Conservation (phyloP, 2,797 vertebrate genomes). For the Anas bernieri region DNA sequence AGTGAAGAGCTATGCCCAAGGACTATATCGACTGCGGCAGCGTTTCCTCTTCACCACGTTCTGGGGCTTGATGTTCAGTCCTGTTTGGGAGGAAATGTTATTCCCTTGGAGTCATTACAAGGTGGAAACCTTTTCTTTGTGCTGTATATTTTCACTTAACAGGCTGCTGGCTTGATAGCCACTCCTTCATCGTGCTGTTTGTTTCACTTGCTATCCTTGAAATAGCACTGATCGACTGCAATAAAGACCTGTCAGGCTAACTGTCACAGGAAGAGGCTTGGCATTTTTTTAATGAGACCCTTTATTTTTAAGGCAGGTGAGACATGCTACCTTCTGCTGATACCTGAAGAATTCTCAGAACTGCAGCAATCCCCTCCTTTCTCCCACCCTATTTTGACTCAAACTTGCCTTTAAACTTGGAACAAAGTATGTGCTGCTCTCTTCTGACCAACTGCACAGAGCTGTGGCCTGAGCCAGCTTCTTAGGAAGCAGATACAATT, state of each 20-base stretch:
- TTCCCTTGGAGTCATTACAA: neutral
- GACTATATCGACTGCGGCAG: neutral
- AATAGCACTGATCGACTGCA: neutral
- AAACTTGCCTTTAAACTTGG: neutral
- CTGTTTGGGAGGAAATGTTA: neutral
- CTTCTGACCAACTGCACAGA: neutral
- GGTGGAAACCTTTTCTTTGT: neutral
- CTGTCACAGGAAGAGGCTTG: slow-evolving; percentile 16
- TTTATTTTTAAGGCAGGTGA: neutral
- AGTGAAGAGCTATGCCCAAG: neutral
- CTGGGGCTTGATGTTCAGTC: neutral
- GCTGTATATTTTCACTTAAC: neutral
- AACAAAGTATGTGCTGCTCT: neutral
- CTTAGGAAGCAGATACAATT: neutral
- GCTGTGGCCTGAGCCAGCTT: neutral
- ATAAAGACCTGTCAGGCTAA: neutral
- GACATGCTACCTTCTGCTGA: neutral
- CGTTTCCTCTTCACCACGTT: neutral
- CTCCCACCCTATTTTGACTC: neutral
- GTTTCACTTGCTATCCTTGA: neutral
- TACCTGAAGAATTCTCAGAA: neutral
- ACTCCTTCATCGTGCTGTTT: neutral
- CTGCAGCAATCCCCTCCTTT: neutral
- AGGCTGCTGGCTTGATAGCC: neutral
- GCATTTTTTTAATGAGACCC: neutral